A percentile compares a stretch with the other conserved stretches of the same genome.
Conservation (phyloP, 2,888 invertebrate genomes). For the Periphyllus acericola region DNA sequence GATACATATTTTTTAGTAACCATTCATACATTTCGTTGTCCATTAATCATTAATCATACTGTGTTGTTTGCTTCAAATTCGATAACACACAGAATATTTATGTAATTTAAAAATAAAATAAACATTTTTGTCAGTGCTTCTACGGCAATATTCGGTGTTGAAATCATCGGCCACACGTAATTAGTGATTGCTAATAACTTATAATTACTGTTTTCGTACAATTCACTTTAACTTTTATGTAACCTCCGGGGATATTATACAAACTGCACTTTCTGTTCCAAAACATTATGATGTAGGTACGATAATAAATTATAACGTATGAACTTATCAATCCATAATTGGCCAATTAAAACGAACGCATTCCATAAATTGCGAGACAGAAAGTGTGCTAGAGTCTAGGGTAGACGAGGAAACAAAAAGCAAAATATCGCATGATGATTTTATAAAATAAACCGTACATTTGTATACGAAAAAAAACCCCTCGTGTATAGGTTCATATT, state of each 20-base stretch:
- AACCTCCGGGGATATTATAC: background rate
- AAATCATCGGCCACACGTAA: background rate
- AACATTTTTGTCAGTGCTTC: no score
- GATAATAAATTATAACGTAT: background rate
- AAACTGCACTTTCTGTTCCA: conserved; percentile 2
- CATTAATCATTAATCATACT: background rate
- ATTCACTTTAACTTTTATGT: conserved; percentile 29
- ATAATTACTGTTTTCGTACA: background rate
- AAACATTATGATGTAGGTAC: background rate
- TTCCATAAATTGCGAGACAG: background rate
- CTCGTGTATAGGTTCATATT: no score
- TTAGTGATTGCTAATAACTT: background rate
- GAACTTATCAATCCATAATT: conserved; percentile 25
- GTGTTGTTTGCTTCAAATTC: background rate
- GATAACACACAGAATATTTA: background rate
- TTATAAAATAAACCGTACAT: background rate
- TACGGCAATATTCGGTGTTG: background rate
- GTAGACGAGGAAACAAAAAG: no score
- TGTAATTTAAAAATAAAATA: background rate
- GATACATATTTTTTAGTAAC: background rate
- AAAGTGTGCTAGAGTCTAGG: no score
- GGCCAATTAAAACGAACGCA: conserved; percentile 36
- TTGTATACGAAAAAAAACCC: background rate
- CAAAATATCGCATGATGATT: background rate
- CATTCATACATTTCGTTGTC: background rate